A percentile compares a stretch with the other conserved stretches of the same genome.
Evolutionary conservation across 2,888 invertebrate genomes (phyloP).

Genomic region (Drosophila tripunctata): DNA sequence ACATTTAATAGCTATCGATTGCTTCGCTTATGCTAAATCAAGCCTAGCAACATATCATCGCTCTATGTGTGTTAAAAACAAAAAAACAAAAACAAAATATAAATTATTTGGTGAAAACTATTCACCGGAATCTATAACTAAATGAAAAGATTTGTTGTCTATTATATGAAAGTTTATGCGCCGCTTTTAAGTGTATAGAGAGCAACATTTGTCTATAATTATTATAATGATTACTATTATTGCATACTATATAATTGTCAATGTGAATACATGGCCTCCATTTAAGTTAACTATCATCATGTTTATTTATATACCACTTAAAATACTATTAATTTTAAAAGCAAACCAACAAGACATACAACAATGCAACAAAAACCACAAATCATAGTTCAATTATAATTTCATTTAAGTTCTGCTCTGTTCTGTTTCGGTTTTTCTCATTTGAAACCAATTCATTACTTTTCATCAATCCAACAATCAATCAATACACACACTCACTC

Average conservation of each 20-base stretch:
- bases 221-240: slow-evolving; percentile 27
- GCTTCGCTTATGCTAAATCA: slow-evolving; percentile 50
- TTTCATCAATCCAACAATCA: slow-evolving; percentile 33
- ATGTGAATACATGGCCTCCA: slow-evolving; percentile 18
- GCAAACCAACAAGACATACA: slow-evolving; percentile 65
- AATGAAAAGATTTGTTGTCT: slow-evolving; percentile 67
- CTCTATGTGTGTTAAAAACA: slow-evolving; percentile 37
- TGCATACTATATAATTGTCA: slow-evolving; percentile 17
- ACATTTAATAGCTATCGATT: slow-evolving; percentile 35
- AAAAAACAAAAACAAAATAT: slow-evolving; percentile 28
- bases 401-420: slow-evolving; percentile 1
- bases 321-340: slow-evolving; percentile 44
- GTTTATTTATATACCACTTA: slow-evolving; percentile 50
- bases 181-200: slow-evolving; percentile 59
- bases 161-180: slow-evolving; percentile 67
- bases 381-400: slow-evolving; percentile 66
- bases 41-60: slow-evolving; percentile 66
- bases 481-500: slow-evolving; percentile 48
- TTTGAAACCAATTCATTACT: slow-evolving; percentile 7
- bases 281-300: slow-evolving; percentile 47
- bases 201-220: slow-evolving; percentile 45
- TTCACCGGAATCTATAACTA: slow-evolving; percentile 35
- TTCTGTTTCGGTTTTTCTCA: slow-evolving; percentile 14
- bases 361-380: slow-evolving; percentile 67
- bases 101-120: slow-evolving; percentile 64